Base-by-base conservation (phyloP, 2,797 vertebrate genomes). In the Acropternis orthonyx region DNA sequence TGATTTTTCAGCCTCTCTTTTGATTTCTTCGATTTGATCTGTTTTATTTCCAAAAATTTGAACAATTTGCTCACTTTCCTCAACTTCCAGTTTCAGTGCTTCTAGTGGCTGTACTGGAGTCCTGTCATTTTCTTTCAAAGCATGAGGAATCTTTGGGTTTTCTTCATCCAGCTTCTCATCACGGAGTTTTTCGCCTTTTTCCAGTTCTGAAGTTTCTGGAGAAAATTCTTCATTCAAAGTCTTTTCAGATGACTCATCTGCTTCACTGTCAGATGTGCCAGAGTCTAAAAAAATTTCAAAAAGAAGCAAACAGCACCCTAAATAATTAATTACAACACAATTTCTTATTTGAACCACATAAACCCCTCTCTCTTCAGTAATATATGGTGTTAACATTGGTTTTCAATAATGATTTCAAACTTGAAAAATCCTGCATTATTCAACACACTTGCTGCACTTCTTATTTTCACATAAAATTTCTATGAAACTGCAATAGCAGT, bases 181-280 rank as follows among this genome's bases (percentile, higher is more conserved):
- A 44, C 62, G 94, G 75, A 96, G 91, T 68, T 98, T 97, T 83
- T 98, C 98, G 7, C 39, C 90, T 80, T 98, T 98, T 93, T 98
- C 98, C 63, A 97, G 81, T 93, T 98, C 98, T 93, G 98, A 97
- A 94, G 66, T 94, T 93, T 97, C 98, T 88, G 86, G 96, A 94
- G 97, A 97, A 92, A 97, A 96, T 81, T 98, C 98, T 90, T 97
- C 98, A 98, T 98, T 99, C 7, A 94, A 96, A 94, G 98, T 98
- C 95, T 99, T 99, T 59, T 99, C 99, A 23, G 98, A 96, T 65
- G 96, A 97, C 74, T 99, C 99, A 92, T 99, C 99, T 49, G 97
- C 97, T 77, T 99, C 99, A 71, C 99, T 99, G 93, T 99, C 99
- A 48, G 99, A 99, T 3, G 99, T 99, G 96, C 98, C 98, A 96